These are phyloP conservation scores for Lepilemur septentrionalis DNA, from an alignment of 2,797 vertebrate species.

Conservation along the genomic window DNA sequence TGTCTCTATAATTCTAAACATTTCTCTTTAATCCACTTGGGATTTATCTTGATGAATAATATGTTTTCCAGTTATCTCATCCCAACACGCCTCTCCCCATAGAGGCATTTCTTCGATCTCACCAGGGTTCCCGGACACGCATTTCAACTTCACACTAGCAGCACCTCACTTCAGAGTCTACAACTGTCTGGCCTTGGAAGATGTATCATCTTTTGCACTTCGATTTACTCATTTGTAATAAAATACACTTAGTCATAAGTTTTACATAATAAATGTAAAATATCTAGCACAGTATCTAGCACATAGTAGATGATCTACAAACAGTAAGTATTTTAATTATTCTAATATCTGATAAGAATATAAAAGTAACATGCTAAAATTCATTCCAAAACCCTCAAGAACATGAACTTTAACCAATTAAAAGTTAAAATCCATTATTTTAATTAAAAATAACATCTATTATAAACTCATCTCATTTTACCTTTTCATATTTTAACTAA, in stretches of 20 bases:
- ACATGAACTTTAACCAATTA: neutral
- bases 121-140: neutral
- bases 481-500: neutral
- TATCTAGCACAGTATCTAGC: neutral
- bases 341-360: neutral
- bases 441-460: neutral
- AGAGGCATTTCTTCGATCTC: neutral
- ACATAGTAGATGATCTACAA: neutral
- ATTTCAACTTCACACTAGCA: fast-evolving
- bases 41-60: neutral
- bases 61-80: neutral
- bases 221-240: neutral
- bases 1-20: neutral
- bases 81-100: neutral
- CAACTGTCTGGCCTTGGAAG: too few relatives aligned
- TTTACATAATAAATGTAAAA: neutral
- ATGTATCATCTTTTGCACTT: neutral
- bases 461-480: neutral
- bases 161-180: neutral
- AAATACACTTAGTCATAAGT: neutral
- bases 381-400: neutral
- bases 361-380: neutral
- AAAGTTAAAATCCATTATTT: slow-evolving; percentile 29
- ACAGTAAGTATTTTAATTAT: neutral
- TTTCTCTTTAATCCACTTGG: neutral